Base-by-base conservation (phyloP, 1,140 invertebrate genomes). In the Trichoplusia ni region DNA sequence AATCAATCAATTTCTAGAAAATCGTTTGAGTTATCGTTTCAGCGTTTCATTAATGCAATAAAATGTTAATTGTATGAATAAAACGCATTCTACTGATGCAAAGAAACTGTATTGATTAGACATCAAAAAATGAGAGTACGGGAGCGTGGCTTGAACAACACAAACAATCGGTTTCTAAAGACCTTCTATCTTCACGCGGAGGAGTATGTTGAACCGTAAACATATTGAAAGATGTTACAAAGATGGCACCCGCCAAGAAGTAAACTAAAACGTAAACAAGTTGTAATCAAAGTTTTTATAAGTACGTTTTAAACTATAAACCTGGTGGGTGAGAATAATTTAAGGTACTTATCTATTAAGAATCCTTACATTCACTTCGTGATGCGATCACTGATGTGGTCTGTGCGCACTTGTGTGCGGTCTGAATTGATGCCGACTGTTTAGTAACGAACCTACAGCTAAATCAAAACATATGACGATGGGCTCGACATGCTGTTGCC, bases 191-290 rank as follows among this genome's bases (percentile, higher is more conserved):
- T n/a, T n/a, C n/a, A n/a, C 14, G 18, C 64, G 47, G 38, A 67
- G 59, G 69, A 75, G 82, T 84, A 73, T 84, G 67, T 87, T 89
- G 83, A 86, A 87, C 80, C 69, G 70, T 82, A 84, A 82, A 89
- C 82, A 81, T 42, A 73, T 72, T 83, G 84, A 89, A 86, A 84
- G 86, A 85, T 81, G 75, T 71, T 74, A 71, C 79, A 80, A 89
- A 89, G 84, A 86, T 82, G 65, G 66, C 68, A 72, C 62, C 68
- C 65, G 64, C 44, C 67, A 58, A 69, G 59, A 67, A 62, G 33
- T 58, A 62, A 64, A 64, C 19, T 19, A 35, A 59, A 66, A 56
- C 62, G 51, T 70, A 75, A 78, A 78, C 64, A 73, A 38, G 67
- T 66, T 54, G 49, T n/a, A n/a, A n/a, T n/a, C n/a, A n/a, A n/a